These are phyloP conservation scores for Silurus aristotelis DNA, from an alignment of 2,797 vertebrate genomes.

Conservation along the genomic window DNA sequence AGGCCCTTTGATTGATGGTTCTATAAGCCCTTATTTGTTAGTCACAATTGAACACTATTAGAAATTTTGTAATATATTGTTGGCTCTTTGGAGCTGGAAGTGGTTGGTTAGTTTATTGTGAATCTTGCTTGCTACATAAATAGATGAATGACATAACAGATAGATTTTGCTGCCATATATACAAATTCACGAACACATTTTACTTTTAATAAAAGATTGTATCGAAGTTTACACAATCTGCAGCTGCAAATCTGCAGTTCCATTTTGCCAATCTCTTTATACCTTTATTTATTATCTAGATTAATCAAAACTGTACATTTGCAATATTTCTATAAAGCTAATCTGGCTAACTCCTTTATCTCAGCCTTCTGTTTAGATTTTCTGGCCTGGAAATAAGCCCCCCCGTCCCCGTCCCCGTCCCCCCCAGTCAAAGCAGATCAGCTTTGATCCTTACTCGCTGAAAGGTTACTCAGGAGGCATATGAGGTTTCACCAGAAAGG, in stretches of 20 bases:
- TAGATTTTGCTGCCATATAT: neutral
- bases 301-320: neutral
- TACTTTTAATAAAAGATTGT: neutral
- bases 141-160: neutral
- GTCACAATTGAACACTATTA: neutral
- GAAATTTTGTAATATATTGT: neutral
- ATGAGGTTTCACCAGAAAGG: neutral
- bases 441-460: neutral
- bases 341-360: neutral
- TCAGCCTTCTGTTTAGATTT: neutral
- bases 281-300: neutral
- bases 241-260: neutral
- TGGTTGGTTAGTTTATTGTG: neutral
- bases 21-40: neutral
- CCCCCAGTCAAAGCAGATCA: neutral
- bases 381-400: constrained; percentile 10
- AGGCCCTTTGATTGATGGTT: neutral
- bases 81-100: neutral
- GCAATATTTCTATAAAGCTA: neutral
- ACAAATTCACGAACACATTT: neutral
- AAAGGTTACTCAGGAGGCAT: neutral
- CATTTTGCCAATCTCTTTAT: neutral
- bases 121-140: neutral
- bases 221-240: neutral
- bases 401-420: too few relatives aligned